Evolutionary conservation across 2,797 vertebrate species (phyloP).

Genomic region (Xiphorhynchus erythropygius): DNA sequence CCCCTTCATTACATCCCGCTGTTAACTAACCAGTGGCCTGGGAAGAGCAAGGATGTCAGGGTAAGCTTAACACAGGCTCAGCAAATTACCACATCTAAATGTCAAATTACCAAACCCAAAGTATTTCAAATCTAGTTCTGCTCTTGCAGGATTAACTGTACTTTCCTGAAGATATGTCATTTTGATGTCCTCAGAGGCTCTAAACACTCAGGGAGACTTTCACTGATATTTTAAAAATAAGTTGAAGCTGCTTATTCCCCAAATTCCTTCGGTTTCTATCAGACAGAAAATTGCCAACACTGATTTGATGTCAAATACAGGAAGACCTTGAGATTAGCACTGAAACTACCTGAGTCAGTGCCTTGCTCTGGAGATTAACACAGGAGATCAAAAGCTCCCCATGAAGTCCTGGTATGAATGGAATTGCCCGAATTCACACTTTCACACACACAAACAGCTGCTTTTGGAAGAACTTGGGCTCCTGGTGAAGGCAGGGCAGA

Average conservation of each 20-base stretch:
- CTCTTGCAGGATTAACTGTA: not conserved
- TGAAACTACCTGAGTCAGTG: not conserved
- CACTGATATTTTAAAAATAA: not conserved
- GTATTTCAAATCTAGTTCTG: not conserved
- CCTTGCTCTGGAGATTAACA: not conserved
- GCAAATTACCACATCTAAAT: not conserved
- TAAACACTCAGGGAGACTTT: not conserved
- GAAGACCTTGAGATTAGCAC: not conserved
- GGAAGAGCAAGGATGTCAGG: not conserved
- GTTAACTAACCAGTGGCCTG: not conserved
- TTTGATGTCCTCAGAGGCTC: not conserved
- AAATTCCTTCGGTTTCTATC: not conserved
- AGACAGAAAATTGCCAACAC: not conserved
- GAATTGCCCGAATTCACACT: not conserved
- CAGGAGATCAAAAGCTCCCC: not conserved
- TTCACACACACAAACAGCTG: not conserved
- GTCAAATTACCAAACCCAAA: not conserved
- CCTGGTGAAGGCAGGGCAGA: not conserved
- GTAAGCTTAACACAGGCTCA: not conserved
- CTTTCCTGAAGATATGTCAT: not conserved
- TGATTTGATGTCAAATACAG: not conserved
- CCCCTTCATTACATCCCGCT: not conserved
- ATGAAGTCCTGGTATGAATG: not conserved
- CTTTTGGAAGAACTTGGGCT: not conserved
- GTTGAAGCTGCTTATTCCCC: not conserved